These are phyloP conservation scores for Ciconia nigra DNA, from an alignment of 2,797 vertebrate species.

Conservation along the genomic window DNA sequence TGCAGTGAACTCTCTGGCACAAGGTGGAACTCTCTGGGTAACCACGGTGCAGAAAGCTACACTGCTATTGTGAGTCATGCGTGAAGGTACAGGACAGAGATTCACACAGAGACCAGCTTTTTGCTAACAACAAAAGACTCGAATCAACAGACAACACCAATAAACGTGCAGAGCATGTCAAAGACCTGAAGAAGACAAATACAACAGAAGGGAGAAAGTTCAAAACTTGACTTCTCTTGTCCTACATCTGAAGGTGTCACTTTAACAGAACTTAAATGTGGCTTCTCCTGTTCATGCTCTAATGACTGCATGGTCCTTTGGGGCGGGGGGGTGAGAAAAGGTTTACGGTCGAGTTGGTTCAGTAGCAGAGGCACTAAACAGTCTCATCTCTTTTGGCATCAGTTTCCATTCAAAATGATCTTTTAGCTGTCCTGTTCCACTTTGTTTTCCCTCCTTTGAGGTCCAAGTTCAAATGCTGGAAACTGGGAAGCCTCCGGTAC, in stretches of 20 bases:
- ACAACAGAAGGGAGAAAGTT: neutral
- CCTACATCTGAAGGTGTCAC: neutral
- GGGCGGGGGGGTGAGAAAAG: neutral
- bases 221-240: slow-evolving; percentile 13
- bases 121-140: neutral
- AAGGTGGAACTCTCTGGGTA: neutral
- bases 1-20: neutral
- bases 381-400: slow-evolving; percentile 44
- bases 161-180: slow-evolving; percentile 67
- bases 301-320: slow-evolving; percentile 2
- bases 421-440: slow-evolving; percentile 55
- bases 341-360: neutral
- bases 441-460: slow-evolving; percentile 62
- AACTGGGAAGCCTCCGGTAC: slow-evolving; percentile 87
- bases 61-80: neutral
- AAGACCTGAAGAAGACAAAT: slow-evolving; percentile 40
- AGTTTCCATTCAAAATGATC: neutral
- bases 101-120: neutral
- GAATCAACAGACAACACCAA: slow-evolving; percentile 39
- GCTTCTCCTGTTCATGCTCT: slow-evolving; percentile 41
- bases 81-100: neutral
- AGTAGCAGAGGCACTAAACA: slow-evolving; percentile 51
- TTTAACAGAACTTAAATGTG: neutral
- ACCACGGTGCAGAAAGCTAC: neutral
- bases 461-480: slow-evolving; percentile 93